Conservation (phyloP, 2,113 vertebrate species). For the Channa argus region DNA sequence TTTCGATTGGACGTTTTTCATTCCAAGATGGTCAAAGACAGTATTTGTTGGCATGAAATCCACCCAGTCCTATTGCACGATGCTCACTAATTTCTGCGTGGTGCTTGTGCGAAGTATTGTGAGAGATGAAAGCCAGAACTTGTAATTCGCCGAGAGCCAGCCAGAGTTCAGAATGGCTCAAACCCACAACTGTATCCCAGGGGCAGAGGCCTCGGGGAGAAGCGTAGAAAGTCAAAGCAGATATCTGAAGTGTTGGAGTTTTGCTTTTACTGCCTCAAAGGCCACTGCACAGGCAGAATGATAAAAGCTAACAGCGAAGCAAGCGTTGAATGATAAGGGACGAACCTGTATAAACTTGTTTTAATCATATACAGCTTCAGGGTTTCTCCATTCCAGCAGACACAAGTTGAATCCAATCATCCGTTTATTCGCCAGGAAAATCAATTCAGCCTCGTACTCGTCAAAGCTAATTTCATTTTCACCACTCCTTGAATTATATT, state of each 20-base stretch:
- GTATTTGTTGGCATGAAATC: too few relatives aligned
- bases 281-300: neutral
- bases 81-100: neutral
- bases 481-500: neutral
- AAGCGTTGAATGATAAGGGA: slow-evolving; percentile 1
- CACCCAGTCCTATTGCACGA: neutral
- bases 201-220: neutral
- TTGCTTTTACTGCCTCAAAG: neutral
- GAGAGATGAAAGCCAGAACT: neutral
- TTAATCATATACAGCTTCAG: neutral
- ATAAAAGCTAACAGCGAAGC: slow-evolving; percentile 1
- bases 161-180: neutral
- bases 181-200: neutral
- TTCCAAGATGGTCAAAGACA: too few relatives aligned
- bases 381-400: neutral
- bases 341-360: neutral
- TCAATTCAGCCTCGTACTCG: neutral
- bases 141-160: neutral
- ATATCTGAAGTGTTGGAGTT: neutral
- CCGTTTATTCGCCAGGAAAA: neutral
- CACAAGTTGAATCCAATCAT: neutral
- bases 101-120: neutral
- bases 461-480: neutral
- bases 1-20: too few relatives aligned
- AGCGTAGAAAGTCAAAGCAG: neutral